phyloP scores from a whole-genome alignment of 2,888 invertebrate species.

The Rotaria sp. region DNA sequence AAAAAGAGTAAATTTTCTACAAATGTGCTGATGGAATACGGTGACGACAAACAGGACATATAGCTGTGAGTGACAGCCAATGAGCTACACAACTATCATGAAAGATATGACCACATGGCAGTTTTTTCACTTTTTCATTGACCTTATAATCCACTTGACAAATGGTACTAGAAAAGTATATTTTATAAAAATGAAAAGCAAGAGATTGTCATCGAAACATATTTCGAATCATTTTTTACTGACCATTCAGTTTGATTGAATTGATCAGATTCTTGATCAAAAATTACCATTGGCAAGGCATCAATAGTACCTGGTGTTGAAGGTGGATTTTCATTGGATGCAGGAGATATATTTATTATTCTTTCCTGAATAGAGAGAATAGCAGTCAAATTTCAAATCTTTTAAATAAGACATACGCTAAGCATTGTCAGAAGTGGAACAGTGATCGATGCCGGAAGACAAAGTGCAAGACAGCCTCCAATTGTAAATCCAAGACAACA shows the following conservation, averaged over 20 bases:
- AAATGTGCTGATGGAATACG: not conserved
- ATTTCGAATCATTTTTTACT: not conserved
- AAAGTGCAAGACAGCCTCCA: not conserved
- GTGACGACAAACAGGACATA: not conserved
- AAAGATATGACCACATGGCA: not conserved
- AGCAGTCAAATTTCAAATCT: not conserved
- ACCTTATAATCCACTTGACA: not conserved
- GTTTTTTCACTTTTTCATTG: not conserved
- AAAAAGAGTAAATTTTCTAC: not conserved
- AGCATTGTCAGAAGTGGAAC: not conserved
- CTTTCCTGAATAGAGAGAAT: not conserved
- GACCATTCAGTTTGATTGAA: not conserved
- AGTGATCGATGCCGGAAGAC: not conserved
- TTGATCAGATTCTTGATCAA: not conserved
- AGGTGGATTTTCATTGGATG: not conserved
- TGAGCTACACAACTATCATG: not conserved
- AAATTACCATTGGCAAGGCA: not conserved
- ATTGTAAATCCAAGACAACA: not conserved
- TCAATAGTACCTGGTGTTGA: not conserved
- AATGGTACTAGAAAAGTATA: not conserved
- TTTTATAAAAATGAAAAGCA: not conserved
- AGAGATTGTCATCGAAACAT: not conserved
- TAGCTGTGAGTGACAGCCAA: not conserved
- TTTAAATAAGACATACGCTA: not conserved
- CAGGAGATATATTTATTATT: not conserved